A percentile compares a stretch with the other conserved stretches of the same genome.
These are phyloP conservation scores for Drosophila micromelanica DNA, from an alignment of 1,140 invertebrate species.

Conservation along the genomic window DNA sequence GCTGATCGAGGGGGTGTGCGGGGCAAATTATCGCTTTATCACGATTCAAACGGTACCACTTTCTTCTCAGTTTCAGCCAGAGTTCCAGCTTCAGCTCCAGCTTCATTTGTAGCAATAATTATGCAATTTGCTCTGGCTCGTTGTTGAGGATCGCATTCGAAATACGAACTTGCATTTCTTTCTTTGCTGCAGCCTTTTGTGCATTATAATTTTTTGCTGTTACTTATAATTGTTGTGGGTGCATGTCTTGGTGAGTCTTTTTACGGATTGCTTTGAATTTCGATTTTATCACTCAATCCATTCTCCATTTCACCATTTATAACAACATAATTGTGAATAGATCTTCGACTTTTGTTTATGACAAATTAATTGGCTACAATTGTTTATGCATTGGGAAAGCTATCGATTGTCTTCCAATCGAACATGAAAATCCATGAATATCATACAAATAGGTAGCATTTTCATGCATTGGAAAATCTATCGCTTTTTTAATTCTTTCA, in stretches of 20 bases:
- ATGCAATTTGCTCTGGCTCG: conserved; percentile 72
- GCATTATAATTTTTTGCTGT: conserved; percentile 44
- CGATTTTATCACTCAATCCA: conserved; percentile 50
- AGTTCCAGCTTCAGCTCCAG: conserved; percentile 49
- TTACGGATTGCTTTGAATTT: conserved; percentile 5
- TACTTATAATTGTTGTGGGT: conserved; percentile 58
- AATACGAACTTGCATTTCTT: conserved; percentile 23
- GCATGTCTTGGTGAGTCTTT: conserved; percentile 28
- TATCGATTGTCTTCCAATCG: too few relatives aligned
- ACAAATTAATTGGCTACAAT: conserved; percentile 78
- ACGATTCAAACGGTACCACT: conserved; percentile 82
- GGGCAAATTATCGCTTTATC: conserved; percentile 80
- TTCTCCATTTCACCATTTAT: conserved; percentile 38
- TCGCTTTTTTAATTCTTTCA: neutral
- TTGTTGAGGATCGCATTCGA: conserved; percentile 49
- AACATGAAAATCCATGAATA: conserved; percentile 5
- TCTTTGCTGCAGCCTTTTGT: conserved; percentile 1
- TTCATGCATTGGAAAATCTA: neutral
- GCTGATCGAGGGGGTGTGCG: neutral
- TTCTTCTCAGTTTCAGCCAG: conserved; percentile 47
- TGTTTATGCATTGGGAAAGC: conserved; percentile 39
- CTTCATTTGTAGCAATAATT: conserved; percentile 81
- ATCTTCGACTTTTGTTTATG: conserved; percentile 67
- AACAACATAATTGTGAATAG: conserved; percentile 72
- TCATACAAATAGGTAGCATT: neutral